Conservation (phyloP, 1,140 invertebrate genomes). For the Drosophila jambulina region DNA sequence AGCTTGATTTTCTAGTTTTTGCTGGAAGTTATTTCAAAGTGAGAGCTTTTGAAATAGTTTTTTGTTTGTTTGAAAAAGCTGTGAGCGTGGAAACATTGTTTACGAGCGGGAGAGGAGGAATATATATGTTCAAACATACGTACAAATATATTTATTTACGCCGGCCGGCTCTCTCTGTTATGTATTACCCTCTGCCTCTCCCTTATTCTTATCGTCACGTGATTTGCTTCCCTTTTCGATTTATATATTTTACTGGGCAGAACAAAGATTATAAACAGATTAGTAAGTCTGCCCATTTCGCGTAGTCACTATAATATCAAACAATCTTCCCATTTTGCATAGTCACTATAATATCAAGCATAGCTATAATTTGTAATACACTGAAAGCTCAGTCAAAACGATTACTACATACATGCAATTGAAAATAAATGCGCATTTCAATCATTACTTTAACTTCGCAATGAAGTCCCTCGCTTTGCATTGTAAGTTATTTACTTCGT, state of each 20-base stretch:
- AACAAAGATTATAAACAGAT: slow-evolving; percentile 16
- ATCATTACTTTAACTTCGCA: background rate
- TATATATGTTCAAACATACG: background rate
- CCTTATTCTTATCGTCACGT: slow-evolving; percentile 31
- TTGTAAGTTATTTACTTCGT: background rate
- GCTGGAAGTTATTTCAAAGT: slow-evolving; percentile 3
- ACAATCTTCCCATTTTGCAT: background rate
- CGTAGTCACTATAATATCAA: slow-evolving; percentile 2
- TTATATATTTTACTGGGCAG: background rate
- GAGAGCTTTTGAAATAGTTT: slow-evolving; percentile 31
- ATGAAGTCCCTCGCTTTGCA: background rate
- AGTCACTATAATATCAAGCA: slow-evolving; percentile 4
- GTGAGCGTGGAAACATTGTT: background rate
- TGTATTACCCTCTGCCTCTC: background rate
- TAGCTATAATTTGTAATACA: background rate
- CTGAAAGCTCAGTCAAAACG: background rate
- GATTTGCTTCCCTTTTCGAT: background rate
- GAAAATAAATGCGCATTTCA: background rate
- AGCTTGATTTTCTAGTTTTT: slow-evolving; percentile 24
- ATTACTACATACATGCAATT: background rate
- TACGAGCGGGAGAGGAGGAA: slow-evolving; percentile 4
- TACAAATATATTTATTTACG: background rate
- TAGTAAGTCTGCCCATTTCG: background rate
- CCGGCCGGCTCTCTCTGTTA: slow-evolving; percentile 32
- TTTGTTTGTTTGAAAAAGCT: slow-evolving; percentile 15